Percentiles rank a stretch among this genome's conserved stretches.
These are phyloP conservation scores for Benitochromis conjunctus DNA, from an alignment of 2,113 vertebrate species.

Conservation along the genomic window DNA sequence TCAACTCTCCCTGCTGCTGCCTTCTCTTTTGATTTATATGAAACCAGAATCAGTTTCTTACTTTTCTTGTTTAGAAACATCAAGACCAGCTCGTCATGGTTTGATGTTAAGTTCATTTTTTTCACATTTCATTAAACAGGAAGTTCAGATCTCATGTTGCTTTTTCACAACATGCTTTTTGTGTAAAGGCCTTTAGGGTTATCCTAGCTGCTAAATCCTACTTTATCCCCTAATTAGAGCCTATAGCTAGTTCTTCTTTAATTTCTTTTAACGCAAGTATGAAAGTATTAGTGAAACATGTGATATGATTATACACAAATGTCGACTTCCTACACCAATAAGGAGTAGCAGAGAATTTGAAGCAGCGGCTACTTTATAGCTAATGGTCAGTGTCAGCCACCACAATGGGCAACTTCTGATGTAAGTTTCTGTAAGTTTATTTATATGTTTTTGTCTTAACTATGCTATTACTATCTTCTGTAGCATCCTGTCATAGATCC, in stretches of 20 bases:
- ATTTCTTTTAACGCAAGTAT: background rate
- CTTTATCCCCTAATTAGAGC: background rate
- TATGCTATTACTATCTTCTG: too few species aligned
- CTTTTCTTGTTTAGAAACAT: background rate
- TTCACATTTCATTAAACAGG: background rate
- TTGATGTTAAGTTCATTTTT: background rate
- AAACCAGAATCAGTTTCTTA: background rate
- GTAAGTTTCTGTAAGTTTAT: background rate
- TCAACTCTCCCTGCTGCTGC: background rate
- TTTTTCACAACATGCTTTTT: background rate
- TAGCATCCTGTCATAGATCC: background rate
- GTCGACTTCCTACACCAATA: background rate
- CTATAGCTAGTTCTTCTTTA: background rate
- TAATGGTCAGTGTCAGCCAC: background rate
- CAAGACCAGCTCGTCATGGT: rapidly evolving
- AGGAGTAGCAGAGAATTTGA: background rate
- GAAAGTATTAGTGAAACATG: background rate
- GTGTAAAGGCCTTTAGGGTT: background rate
- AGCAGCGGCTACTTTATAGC: background rate
- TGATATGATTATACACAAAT: background rate
- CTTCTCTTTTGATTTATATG: background rate
- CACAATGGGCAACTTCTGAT: background rate
- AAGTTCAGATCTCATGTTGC: background rate
- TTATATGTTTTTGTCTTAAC: background rate
- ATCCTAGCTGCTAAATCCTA: background rate